Evolutionary conservation across 1,140 invertebrate genomes (phyloP).

Genomic region (silkworm (Bombyx mori)): ASM3026992v2 NC_085107.1:10780501-10781000

Average conservation of each 20-base stretch:
- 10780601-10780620: slow-evolving; percentile 41
- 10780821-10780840: slow-evolving; percentile 5
- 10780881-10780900: slow-evolving; percentile 27
- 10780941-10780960: slow-evolving; percentile 61
- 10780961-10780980: slow-evolving; percentile 63
- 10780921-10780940: slow-evolving; percentile 61
- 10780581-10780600: slow-evolving; percentile 27
- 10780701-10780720: neutral
- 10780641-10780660: slow-evolving; percentile 12
- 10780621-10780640: slow-evolving; percentile 35
- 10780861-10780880: slow-evolving; percentile 37
- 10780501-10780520: too few relatives aligned
- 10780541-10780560: too few relatives aligned
- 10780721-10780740: slow-evolving; percentile 27
- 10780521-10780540: too few relatives aligned
- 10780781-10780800: slow-evolving; percentile 37
- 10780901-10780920: slow-evolving; percentile 49
- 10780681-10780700: slow-evolving; percentile 22
- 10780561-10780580: too few relatives aligned
- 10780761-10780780: slow-evolving; percentile 32
- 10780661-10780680: slow-evolving; percentile 8
- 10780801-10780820: neutral
- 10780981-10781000: slow-evolving; percentile 52
- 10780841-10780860: slow-evolving; percentile 51
- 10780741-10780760: slow-evolving; percentile 24